phyloP scores from a whole-genome alignment of 2,797 vertebrate species.

The Arnoldichthys spilopterus region DNA sequence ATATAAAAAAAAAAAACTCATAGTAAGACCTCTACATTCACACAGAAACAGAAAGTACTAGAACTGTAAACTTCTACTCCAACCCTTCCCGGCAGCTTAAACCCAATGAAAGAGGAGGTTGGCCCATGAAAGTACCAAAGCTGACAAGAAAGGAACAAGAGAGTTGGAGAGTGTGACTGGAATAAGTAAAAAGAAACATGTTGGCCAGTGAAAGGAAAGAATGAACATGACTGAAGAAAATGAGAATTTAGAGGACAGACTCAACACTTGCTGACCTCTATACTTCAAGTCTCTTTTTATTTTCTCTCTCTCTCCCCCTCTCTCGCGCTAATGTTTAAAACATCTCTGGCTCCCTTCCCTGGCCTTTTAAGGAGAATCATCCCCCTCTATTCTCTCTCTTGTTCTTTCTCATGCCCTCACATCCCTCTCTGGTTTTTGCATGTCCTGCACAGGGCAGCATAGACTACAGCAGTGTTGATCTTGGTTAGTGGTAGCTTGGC shows the following conservation, averaged over 20 bases:
- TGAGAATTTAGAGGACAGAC: constrained; percentile 19
- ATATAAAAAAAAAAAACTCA: neutral
- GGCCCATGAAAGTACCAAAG: neutral
- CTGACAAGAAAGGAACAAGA: constrained; percentile 23
- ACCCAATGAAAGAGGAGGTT: neutral
- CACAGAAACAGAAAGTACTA: neutral
- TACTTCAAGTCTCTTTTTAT: constrained; percentile 56
- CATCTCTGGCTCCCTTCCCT: constrained; percentile 33
- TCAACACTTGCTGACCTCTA: constrained; percentile 23
- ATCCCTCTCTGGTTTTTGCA: constrained; percentile 30
- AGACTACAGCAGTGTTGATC: constrained; percentile 31
- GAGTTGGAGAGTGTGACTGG: constrained; percentile 35
- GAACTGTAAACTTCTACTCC: neutral
- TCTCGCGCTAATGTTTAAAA: constrained; percentile 43
- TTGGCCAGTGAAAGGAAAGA: neutral
- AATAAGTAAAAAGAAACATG: constrained; percentile 28
- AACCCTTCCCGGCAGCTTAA: neutral
- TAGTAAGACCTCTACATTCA: neutral
- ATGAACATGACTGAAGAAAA: constrained; percentile 32
- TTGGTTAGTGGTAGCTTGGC: constrained; percentile 36
- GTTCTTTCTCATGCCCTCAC: constrained; percentile 34
- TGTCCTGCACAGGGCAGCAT: constrained; percentile 9
- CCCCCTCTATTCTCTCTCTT: constrained; percentile 24
- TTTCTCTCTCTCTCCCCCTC: constrained; percentile 47
- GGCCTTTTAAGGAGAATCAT: constrained; percentile 52